phyloP scores from a whole-genome alignment of 2,888 invertebrate species.

The Patella depressa region DNA sequence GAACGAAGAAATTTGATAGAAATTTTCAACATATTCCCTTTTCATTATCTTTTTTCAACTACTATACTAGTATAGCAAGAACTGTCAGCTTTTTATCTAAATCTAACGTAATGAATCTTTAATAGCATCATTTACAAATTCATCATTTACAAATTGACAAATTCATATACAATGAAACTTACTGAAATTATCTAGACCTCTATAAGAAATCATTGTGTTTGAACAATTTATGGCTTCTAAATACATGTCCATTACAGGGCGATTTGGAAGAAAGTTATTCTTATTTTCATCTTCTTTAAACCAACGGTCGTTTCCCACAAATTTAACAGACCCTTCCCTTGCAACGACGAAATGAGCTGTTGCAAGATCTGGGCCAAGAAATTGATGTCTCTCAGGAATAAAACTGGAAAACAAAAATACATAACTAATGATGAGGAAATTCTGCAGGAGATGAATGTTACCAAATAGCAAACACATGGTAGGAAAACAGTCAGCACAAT shows the following conservation, averaged over 20 bases:
- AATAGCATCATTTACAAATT: neutral
- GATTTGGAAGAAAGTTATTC: slow-evolving; percentile 75
- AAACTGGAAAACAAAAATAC: slow-evolving; percentile 49
- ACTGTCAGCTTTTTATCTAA: too few relatives aligned
- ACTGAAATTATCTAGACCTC: slow-evolving; percentile 84
- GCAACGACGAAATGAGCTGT: slow-evolving; percentile 87
- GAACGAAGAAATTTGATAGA: too few relatives aligned
- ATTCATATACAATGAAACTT: slow-evolving; percentile 31
- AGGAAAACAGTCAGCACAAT: too few relatives aligned
- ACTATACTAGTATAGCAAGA: too few relatives aligned
- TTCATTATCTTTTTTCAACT: too few relatives aligned
- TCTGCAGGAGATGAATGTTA: too few relatives aligned
- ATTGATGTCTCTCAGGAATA: slow-evolving; percentile 59
- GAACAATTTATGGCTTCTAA: slow-evolving; percentile 88
- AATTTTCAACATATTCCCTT: too few relatives aligned
- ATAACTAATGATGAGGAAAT: too few relatives aligned
- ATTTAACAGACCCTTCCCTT: slow-evolving; percentile 83
- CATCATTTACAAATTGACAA: too few relatives aligned
- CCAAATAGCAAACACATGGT: too few relatives aligned
- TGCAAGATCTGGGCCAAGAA: slow-evolving; percentile 83
- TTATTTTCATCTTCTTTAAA: slow-evolving; percentile 73
- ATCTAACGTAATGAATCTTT: too few relatives aligned
- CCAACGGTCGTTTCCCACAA: slow-evolving; percentile 74
- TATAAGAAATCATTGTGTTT: slow-evolving; percentile 82
- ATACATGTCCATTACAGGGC: slow-evolving; percentile 75